phyloP scores from a whole-genome alignment of 1,140 invertebrate species.

The Gonioctena quinquepunctata region DNA sequence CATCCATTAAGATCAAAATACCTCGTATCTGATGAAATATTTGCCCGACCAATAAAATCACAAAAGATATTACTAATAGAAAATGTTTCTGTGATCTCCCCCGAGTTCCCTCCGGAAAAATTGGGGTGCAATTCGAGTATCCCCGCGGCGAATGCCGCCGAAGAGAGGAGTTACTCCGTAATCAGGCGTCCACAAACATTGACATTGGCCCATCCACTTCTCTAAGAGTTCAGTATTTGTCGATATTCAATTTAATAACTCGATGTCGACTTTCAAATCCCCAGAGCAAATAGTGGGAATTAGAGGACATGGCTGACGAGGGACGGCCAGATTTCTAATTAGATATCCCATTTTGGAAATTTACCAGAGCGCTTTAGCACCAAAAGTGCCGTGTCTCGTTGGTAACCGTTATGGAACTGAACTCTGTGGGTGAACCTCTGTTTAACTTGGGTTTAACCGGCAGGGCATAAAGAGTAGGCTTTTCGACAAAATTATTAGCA shows the following conservation, averaged over 20 bases:
- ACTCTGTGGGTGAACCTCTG: too few relatives aligned
- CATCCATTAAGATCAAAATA: background rate
- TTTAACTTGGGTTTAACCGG: too few relatives aligned
- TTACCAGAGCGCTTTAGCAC: too few relatives aligned
- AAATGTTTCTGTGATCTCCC: slow-evolving; percentile 29
- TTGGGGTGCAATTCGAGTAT: slow-evolving; percentile 14
- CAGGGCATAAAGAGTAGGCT: too few relatives aligned
- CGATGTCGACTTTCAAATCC: slow-evolving; percentile 23
- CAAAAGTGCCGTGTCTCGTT: too few relatives aligned
- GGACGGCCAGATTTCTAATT: background rate
- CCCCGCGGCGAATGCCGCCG: slow-evolving; percentile 27
- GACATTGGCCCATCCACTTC: slow-evolving; percentile 25
- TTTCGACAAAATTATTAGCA: too few relatives aligned
- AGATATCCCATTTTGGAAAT: background rate
- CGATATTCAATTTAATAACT: slow-evolving; percentile 37
- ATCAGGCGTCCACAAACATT: slow-evolving; percentile 32
- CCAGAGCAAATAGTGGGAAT: slow-evolving; percentile 19
- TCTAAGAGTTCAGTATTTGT: slow-evolving; percentile 28
- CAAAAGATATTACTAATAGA: slow-evolving; percentile 34
- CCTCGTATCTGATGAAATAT: background rate
- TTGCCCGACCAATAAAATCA: slow-evolving; percentile 13
- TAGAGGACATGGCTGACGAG: background rate
- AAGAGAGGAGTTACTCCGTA: slow-evolving; percentile 25
- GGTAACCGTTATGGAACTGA: too few relatives aligned
- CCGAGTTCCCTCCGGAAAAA: slow-evolving; percentile 11